These are phyloP conservation scores for Typhlichthys subterraneus DNA, from an alignment of 2,797 vertebrate species.

Conservation along the genomic window DNA sequence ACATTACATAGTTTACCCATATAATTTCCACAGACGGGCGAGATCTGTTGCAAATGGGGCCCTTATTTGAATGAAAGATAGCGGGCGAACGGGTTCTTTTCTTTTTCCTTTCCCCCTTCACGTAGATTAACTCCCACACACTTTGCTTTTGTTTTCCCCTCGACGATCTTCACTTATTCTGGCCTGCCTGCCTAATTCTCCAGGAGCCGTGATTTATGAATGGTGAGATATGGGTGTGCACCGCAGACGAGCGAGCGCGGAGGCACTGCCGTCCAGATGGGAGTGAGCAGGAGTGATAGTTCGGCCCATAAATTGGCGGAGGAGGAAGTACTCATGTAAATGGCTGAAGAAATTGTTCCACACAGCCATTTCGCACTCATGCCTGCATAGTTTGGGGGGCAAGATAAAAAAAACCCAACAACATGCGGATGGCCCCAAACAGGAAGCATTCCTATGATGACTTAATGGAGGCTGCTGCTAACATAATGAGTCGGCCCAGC, in stretches of 20 bases:
- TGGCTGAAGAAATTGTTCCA: conserved; percentile 75
- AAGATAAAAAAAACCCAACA: conserved; percentile 72
- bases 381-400: conserved; percentile 62
- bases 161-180: conserved; percentile 17
- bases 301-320: conserved; percentile 68
- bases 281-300: conserved; percentile 47
- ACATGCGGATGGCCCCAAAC: conserved; percentile 66
- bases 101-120: conserved; percentile 8
- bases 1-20: conserved; percentile 86
- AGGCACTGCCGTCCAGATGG: conserved; percentile 77
- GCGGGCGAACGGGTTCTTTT: conserved; percentile 7
- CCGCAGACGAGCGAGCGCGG: conserved; percentile 26
- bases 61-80: conserved; percentile 67
- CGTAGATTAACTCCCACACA: conserved; percentile 53
- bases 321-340: conserved; percentile 82
- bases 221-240: conserved; percentile 48
- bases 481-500: conserved; percentile 67
- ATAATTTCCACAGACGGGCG: conserved; percentile 82
- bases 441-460: conserved; percentile 79
- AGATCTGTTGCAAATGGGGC: conserved; percentile 59
- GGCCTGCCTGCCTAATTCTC: conserved; percentile 23
- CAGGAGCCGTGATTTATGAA: conserved; percentile 57
- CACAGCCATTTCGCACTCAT: conserved; percentile 72
- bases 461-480: conserved; percentile 67
- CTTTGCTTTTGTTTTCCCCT: conserved; percentile 30